Evolutionary conservation across 2,113 vertebrate genomes (phyloP).

Genomic region (Pseudopipra pipra): DNA sequence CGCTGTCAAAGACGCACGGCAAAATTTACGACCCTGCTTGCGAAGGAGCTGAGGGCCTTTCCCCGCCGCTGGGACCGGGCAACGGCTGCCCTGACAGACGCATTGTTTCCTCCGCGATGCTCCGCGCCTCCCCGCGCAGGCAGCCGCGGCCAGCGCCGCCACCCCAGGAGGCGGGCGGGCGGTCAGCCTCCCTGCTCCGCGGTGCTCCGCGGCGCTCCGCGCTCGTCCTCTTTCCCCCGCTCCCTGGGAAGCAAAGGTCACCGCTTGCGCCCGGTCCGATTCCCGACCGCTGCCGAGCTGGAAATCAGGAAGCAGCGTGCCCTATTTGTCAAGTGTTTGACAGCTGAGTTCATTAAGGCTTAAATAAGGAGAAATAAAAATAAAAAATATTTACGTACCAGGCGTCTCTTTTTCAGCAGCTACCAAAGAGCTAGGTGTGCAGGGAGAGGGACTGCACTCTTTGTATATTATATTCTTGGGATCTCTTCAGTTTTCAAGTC

Average conservation of each 20-base stretch:
- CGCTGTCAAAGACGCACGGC: slow-evolving; percentile 70
- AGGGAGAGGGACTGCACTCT: slow-evolving; percentile 85
- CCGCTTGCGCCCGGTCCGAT: slow-evolving; percentile 78
- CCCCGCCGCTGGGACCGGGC: slow-evolving; percentile 70
- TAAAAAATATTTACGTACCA: slow-evolving; percentile 95
- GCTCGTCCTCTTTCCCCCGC: slow-evolving; percentile 14
- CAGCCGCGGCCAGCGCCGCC: neutral
- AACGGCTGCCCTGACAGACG: slow-evolving; percentile 75
- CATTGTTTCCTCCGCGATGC: slow-evolving; percentile 70
- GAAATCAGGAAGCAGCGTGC: slow-evolving; percentile 85
- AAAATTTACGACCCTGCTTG: slow-evolving; percentile 77
- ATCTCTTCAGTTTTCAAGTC: slow-evolving; percentile 99
- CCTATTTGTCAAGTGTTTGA: slow-evolving; percentile 94
- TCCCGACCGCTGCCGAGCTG: slow-evolving; percentile 78
- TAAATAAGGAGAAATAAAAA: slow-evolving; percentile 87
- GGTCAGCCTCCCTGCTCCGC: neutral
- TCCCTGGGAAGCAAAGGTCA: slow-evolving; percentile 80
- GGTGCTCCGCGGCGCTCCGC: neutral
- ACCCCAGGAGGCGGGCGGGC: neutral
- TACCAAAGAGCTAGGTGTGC: slow-evolving; percentile 83
- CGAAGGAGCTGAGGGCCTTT: slow-evolving; percentile 77
- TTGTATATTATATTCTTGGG: slow-evolving; percentile 98
- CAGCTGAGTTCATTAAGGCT: slow-evolving; percentile 92
- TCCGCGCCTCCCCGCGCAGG: neutral
- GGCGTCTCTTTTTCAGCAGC: slow-evolving; percentile 85